Conservation (phyloP, 1,140 invertebrate species). For the Drosophila navojoa region DNA sequence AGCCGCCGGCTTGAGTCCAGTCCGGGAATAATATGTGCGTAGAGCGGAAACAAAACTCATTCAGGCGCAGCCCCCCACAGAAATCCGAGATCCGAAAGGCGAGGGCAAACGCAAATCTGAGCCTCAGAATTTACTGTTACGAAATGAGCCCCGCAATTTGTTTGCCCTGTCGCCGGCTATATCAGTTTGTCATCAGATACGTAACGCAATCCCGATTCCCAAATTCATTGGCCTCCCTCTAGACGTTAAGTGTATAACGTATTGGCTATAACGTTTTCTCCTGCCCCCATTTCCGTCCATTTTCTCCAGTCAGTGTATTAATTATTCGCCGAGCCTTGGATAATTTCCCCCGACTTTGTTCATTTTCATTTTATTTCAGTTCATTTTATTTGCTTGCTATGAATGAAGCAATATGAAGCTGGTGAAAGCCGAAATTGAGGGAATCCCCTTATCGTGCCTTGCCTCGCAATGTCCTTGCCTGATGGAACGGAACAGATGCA, state of each 20-base stretch:
- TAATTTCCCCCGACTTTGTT: not conserved
- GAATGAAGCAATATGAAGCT: slow-evolving; percentile 46
- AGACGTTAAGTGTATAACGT: too few relatives aligned
- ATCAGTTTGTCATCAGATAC: not conserved
- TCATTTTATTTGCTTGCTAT: slow-evolving; percentile 24
- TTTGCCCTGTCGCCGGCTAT: not conserved
- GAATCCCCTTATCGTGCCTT: not conserved
- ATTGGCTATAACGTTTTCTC: too few relatives aligned
- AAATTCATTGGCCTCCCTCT: too few relatives aligned
- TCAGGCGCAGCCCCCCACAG: too few relatives aligned
- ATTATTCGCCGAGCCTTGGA: not conserved
- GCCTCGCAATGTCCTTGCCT: not conserved
- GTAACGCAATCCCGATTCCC: not conserved
- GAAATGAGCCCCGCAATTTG: slow-evolving; percentile 2
- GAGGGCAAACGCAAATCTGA: not conserved
- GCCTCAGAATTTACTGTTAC: not conserved
- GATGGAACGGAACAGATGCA: not conserved
- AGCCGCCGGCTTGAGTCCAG: not conserved
- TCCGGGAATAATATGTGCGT: not conserved
- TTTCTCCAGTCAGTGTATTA: not conserved
- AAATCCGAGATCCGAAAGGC: not conserved
- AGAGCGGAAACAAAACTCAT: not conserved
- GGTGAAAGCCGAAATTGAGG: not conserved
- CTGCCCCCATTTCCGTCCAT: too few relatives aligned
- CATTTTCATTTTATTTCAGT: not conserved